Base-by-base conservation (phyloP, 2,113 vertebrate species). In the Solea solea region DNA sequence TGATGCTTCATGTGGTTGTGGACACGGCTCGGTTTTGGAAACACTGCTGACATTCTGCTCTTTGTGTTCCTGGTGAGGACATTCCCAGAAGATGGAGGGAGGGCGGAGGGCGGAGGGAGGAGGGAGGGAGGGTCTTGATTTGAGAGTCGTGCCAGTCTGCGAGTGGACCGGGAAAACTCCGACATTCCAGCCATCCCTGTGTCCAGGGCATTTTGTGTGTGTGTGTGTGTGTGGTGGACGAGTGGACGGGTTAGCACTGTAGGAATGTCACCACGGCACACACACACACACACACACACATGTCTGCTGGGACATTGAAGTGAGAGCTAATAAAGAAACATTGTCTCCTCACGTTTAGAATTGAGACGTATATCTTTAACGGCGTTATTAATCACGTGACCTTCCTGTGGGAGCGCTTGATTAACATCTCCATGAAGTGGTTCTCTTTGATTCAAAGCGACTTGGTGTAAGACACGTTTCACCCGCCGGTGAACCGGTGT, bases 71-170 rank as follows among this genome's bases (percentile, higher is more conserved):
- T 44, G 40, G 67, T 68, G 60, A 53, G 67, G 70, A 81, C 68
- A 8, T 91, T 87, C 78, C 79, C 75, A 80, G 78, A 85, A 72
- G 54, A 67, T 75, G 25, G 60, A 46, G 79, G 39, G 51, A 42
- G 59, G 10, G n/a, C n/a, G n/a, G n/a, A n/a, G n/a, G n/a, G n/a
- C n/a, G n/a, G n/a, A n/a, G n/a, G n/a, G n/a, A n/a, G n/a, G n/a
- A 0, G 59, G 21, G 27, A 39, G 9, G 64, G n/a, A 65, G 51
- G 57, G 49, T 71, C 50, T 87, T 78, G 80, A 81, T 55, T 73
- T 68, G 66, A 83, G 59, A 67, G 39, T 40, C 63, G 90, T 93
- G 84, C 91, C 89, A 91, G 91, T 83, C 87, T 76, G 86, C 5
- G 86, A 88, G 74, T 82, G 86, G 89, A 81, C 88, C 70, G 15